Evolutionary conservation across 2,113 vertebrate genomes (phyloP), one percentile per base, ranked within the genome.

Genomic region (Bubalus kerabau): DNA sequence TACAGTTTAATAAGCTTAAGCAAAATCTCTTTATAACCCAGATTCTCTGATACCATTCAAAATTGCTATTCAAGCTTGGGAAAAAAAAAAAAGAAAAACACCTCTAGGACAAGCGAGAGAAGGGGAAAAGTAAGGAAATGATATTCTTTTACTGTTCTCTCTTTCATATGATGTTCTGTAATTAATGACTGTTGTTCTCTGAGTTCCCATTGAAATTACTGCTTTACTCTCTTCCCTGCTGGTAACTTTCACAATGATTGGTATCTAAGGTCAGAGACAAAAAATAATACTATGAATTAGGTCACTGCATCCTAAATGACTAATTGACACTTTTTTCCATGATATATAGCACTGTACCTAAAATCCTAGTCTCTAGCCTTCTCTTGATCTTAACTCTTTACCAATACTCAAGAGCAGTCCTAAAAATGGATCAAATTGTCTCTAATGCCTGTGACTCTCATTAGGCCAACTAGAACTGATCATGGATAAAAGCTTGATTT

Each of bases 1-100:
- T 80, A 95, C 3, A 64, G 60, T 80, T 97, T 91, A 95, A 89
- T 93, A 40, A 95, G 48, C n/a, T 97, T 94, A 91, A 85, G 60
- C 23, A 84, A 94, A 96, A 74, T 85, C 57, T 90, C 90, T 96
- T 93, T 71, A 94, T 92, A 94, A 93, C 36, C 24, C 16, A 74
- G 43, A 81, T 90, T 91, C 36, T 93, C 74, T 92, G 90, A 91
- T 90, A 87, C 19, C 95, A 95, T 78, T 95, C 90, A 91, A 93
- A 94, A 93, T 36, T 87, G 52, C 56, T 93, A 91, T 74, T 84
- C 9, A 46, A 90, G 52, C 15, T 88, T 91, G 32, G 36, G 12
- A 19, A 57, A 56, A 43, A 56, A 56, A n/a, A 24, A n/a, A 54
- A 54, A 78, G 43, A 46, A 46, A 59, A n/a, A 11, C 17, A 92